Evolutionary conservation across 2,888 invertebrate species (phyloP).

Genomic region (Brachylomia viminalis): DNA sequence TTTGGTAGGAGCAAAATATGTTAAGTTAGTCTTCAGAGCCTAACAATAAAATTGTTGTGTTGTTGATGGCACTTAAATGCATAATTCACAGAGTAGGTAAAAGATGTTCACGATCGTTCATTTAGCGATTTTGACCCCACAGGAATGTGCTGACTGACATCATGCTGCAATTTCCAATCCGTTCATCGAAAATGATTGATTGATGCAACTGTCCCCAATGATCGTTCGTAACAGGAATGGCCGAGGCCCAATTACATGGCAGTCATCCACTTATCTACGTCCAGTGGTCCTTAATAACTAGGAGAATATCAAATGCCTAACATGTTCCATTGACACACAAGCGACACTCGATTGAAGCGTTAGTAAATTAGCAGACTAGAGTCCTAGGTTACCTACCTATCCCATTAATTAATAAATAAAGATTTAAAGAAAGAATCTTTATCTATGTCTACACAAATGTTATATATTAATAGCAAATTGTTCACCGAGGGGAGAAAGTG

Average conservation of each 20-base stretch:
- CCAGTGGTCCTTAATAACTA: background rate
- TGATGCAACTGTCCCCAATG: conserved; percentile 23
- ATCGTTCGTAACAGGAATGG: conserved; percentile 23
- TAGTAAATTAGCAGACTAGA: background rate
- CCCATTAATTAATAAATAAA: too few species aligned
- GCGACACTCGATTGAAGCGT: background rate
- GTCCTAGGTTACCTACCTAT: too few species aligned
- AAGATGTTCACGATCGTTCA: background rate
- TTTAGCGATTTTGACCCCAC: conserved; percentile 14
- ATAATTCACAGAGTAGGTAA: background rate
- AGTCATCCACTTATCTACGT: conserved; percentile 2
- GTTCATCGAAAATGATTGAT: conserved; percentile 28
- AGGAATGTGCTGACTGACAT: background rate
- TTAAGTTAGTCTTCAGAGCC: background rate
- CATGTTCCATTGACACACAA: background rate
- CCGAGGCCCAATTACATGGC: conserved; percentile 16
- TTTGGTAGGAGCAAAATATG: background rate
- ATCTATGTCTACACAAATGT: too few species aligned
- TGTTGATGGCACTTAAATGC: too few species aligned
- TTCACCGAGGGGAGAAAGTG: too few species aligned
- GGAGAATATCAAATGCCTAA: conserved; percentile 10
- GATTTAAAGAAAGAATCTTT: too few species aligned
- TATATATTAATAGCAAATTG: too few species aligned
- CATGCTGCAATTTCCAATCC: conserved; percentile 22
- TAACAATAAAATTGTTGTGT: background rate